Evolutionary conservation across 1,140 invertebrate species (phyloP).

Genomic region (Caligus rogercresseyi): DNA sequence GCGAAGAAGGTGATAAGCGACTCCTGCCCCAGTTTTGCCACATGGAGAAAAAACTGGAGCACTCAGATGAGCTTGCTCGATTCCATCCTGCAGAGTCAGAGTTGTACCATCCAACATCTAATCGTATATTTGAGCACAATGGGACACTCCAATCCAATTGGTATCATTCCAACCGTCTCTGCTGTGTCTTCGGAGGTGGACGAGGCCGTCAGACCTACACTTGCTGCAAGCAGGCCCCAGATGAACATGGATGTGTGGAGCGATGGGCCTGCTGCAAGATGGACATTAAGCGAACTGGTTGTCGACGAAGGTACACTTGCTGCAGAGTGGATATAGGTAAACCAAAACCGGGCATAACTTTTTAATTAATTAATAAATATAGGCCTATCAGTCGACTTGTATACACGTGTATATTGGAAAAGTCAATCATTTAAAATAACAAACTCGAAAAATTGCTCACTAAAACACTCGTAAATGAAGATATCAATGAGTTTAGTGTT

Average conservation of each 20-base stretch:
- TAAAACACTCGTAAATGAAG: neutral
- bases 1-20: slow-evolving; percentile 5
- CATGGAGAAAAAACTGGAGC: slow-evolving; percentile 1
- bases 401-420: too few species aligned
- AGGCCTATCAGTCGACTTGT: too few species aligned
- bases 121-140: neutral
- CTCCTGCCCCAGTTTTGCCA: slow-evolving; percentile 1
- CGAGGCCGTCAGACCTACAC: neutral
- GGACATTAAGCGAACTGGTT: neutral
- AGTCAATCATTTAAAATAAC: too few species aligned
- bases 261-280: neutral
- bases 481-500: neutral
- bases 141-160: neutral
- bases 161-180: neutral
- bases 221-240: neutral
- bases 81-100: neutral
- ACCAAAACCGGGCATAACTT: neutral
- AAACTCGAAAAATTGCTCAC: too few species aligned
- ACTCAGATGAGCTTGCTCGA: neutral
- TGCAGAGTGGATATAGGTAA: slow-evolving; percentile 1
- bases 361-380: too few species aligned
- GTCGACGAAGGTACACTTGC: neutral
- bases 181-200: neutral
- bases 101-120: neutral
- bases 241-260: slow-evolving; percentile 5